Evolutionary conservation across 2,113 vertebrate species (phyloP).

Genomic region (Picathartes gymnocephalus): DNA sequence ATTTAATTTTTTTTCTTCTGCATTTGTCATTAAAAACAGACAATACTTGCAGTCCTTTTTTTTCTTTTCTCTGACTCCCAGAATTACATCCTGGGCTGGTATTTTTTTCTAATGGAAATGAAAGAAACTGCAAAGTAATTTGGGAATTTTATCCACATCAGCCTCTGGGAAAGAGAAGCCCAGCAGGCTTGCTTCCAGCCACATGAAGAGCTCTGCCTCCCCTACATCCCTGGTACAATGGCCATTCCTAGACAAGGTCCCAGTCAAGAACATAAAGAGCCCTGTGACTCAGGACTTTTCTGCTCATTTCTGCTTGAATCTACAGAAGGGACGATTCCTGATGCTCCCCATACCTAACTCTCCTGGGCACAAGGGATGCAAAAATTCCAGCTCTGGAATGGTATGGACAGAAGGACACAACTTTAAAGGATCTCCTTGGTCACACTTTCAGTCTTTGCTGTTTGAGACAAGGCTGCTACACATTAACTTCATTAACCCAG

Average conservation of each 20-base stretch:
- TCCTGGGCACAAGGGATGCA: neutral
- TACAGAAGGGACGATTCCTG: neutral
- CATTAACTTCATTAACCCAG: neutral
- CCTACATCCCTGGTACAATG: neutral
- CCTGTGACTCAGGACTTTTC: neutral
- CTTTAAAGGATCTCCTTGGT: neutral
- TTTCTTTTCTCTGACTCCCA: neutral
- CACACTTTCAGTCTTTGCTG: neutral
- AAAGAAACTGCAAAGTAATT: neutral
- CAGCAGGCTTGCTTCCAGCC: neutral
- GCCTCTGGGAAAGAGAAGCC: neutral
- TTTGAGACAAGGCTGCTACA: no score
- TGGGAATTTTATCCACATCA: neutral
- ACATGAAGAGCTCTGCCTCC: neutral
- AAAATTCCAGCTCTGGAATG: neutral
- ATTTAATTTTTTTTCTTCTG: neutral
- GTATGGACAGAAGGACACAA: fast-evolving
- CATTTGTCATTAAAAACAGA: neutral
- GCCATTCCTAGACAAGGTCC: neutral
- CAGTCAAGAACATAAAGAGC: neutral
- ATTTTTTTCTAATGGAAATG: neutral
- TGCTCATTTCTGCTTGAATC: neutral
- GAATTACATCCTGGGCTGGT: neutral
- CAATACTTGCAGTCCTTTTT: neutral
- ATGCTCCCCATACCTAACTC: neutral